Base-by-base conservation (phyloP, 2,888 invertebrate species). In the Leptinotarsa haldemani region DNA sequence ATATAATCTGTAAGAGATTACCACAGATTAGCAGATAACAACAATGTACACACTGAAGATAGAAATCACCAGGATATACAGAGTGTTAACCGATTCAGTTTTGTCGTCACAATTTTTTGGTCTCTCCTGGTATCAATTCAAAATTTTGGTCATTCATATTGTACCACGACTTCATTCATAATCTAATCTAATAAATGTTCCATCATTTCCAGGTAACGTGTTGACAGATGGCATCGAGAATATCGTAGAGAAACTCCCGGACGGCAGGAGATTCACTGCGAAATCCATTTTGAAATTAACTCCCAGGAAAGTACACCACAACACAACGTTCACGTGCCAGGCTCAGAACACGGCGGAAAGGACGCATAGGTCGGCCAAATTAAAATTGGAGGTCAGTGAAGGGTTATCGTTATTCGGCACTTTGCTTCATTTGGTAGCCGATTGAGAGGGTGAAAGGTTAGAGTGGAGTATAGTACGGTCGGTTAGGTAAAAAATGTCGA, bases 331-430 rank as follows among this genome's bases (percentile, higher is more conserved):
- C 84, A 95, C 95, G 4, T 98, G 97, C 85, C 96, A 96, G 90
- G 97, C 95, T 65, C 95, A 96, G 86, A 97, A 97, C 85, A 94
- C 95, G 0, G 97, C 97, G 2, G 95, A 97, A 85, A 91, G 95
- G 78, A 93, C 95, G 0, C 96, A 96, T 83, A 92, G 94, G 84
- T 93, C 94, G 69, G 94, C 95, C 4, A 92, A 93, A 84, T 91
- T 97, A 30, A 92, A 92, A 78, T 88, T 98, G 63, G 94, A 96
- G 91, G 95, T 94, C 82, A 90, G 89, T 86, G 30, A 61, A 61
- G 67, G 52, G 40, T 68, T 52, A 30, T 48, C 25, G 50, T 18
- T 40, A 50, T 68, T 53, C 52, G 50, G 56, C 56, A 56, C 56
- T 56, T 56, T 22, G 15, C 56, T 56, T 56, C 22, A 56, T 56